Evolutionary conservation across 2,888 invertebrate species (phyloP).

Genomic region (Tenthredo distinguenda): DNA sequence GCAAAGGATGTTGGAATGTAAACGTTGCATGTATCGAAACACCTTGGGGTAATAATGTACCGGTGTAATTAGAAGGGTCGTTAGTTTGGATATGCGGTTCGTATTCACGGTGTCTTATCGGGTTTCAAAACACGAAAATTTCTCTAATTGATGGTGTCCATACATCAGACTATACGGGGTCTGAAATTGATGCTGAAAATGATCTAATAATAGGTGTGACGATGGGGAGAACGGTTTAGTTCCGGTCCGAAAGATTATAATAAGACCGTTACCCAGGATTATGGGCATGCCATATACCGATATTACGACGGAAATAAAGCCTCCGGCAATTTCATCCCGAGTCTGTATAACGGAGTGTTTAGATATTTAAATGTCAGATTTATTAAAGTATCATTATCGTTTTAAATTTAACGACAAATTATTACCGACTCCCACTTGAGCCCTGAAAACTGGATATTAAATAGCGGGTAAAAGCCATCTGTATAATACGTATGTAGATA

Average conservation of each 20-base stretch:
- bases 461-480: not conserved
- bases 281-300: not conserved
- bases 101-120: too few species aligned
- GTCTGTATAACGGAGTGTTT: not conserved
- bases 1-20: too few species aligned
- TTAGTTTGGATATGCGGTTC: too few species aligned
- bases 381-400: not conserved
- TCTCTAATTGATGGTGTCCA: not conserved
- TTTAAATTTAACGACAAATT: not conserved
- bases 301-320: not conserved
- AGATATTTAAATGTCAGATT: not conserved
- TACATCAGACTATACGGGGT: not conserved
- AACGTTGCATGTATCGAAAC: too few species aligned
- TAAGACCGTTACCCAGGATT: not conserved
- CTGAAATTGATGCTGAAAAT: not conserved
- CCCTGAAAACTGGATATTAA: slow-evolving; percentile 10
- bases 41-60: too few species aligned
- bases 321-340: not conserved
- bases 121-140: not conserved
- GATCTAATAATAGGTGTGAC: slow-evolving; percentile 1
- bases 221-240: not conserved
- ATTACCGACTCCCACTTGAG: not conserved
- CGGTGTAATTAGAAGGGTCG: too few species aligned
- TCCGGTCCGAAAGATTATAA: not conserved
- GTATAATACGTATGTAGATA: not conserved